Evolutionary conservation across 1,140 invertebrate genomes (phyloP), one percentile per base, ranked within the genome.

Genomic region (Lasioglossum albipes): DNA sequence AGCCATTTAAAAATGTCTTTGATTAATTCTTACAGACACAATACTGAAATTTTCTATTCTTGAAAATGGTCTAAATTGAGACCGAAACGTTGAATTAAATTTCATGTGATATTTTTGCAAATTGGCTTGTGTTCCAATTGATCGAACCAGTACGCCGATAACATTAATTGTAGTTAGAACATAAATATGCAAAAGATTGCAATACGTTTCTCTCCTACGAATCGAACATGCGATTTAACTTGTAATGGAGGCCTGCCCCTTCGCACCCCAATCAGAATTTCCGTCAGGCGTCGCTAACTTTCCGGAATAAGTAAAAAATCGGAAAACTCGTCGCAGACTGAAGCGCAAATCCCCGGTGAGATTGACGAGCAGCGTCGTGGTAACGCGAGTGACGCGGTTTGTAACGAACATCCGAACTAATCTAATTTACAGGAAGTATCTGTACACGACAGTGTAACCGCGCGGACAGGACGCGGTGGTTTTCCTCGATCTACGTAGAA

Each of bases 331-430:
- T 9, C 71, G 66, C 49, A n/a, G 27, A 62, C 64, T n/a, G 79
- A 52, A 20, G 27, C 41, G 54, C 49, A 77, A 86, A 36, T 75
- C 85, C 81, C 77, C 9, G 4, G 68, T n/a, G 85, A 75, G 59
- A 69, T 79, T 73, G 75, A 76, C 78, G 67, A 42, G 45, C 59
- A 71, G 41, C 36, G 62, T 79, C n/a, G 52, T 49, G 20, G 72
- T 84, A 86, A 87, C 84, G 72, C 62, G 71, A 45, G 62, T 54
- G 69, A 22, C 31, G 61, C 71, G 66, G 18, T 45, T 82, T 80
- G 82, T 84, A 87, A 86, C 85, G 71, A 87, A 82, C 85, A 84
- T 79, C 75, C 83, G 65, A 87, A 87, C 86, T 87, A 87, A 87
- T 87, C 86, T 84, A 83, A 87, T 87, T 87, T 79, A 77, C 68